Evolutionary conservation across 2,888 invertebrate species (phyloP).

Genomic region (Dexiosoma caninum): DNA sequence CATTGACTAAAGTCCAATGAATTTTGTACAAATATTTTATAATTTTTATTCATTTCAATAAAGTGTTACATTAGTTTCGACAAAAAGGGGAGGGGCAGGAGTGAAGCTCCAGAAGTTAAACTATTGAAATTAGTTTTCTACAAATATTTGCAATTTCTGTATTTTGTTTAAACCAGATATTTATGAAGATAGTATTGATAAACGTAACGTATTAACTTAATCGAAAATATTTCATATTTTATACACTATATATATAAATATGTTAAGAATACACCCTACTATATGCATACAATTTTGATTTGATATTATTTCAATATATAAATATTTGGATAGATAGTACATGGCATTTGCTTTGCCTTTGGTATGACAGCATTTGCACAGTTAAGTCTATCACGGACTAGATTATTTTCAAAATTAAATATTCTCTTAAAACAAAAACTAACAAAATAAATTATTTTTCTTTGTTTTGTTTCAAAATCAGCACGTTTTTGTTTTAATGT

Average conservation of each 20-base stretch:
- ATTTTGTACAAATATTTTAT: slow-evolving; percentile 60
- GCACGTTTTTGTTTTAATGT: too few species aligned
- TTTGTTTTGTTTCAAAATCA: too few species aligned
- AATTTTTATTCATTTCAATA: not conserved
- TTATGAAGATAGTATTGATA: not conserved
- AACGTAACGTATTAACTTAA: too few species aligned
- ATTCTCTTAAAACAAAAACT: too few species aligned
- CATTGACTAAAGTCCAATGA: slow-evolving; percentile 31
- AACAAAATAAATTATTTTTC: too few species aligned
- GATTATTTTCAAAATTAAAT: too few species aligned
- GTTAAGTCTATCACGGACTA: too few species aligned
- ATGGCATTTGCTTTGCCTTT: too few species aligned
- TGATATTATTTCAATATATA: too few species aligned
- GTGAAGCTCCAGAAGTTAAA: not conserved
- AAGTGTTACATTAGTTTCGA: not conserved
- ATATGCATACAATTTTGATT: slow-evolving; percentile 52
- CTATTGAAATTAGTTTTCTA: not conserved
- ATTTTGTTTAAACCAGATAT: too few species aligned
- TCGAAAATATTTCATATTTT: not conserved
- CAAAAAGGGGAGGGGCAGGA: not conserved
- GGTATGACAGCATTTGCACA: too few species aligned
- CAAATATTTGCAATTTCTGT: not conserved
- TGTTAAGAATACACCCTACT: slow-evolving; percentile 30
- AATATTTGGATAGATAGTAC: too few species aligned
- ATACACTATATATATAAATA: not conserved